phyloP scores from a whole-genome alignment of 1,140 invertebrate species.

The Zaprionus gabonicus region DNA sequence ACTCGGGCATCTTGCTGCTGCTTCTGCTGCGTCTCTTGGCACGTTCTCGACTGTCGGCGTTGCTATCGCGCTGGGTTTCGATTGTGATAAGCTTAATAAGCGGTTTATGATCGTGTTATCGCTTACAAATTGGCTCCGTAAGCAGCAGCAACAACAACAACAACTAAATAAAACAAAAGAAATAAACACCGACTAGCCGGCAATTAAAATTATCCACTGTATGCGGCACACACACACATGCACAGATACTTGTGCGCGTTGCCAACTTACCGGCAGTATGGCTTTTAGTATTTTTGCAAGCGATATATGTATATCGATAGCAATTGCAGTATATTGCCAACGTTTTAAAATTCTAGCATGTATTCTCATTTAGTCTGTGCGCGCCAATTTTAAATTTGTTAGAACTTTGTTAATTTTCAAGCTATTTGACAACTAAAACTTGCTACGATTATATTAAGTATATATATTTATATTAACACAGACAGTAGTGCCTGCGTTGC shows the following conservation, averaged over 20 bases:
- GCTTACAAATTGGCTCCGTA: constrained; percentile 12
- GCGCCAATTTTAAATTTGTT: background rate
- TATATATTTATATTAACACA: background rate
- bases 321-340: background rate
- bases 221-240: background rate
- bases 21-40: background rate
- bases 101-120: constrained; percentile 16
- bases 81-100: constrained; percentile 24
- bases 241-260: background rate
- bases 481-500: too few species aligned
- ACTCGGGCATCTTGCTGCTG: constrained; percentile 76
- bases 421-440: background rate
- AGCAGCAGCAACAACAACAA: constrained; percentile 5
- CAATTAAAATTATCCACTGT: constrained; percentile 9
- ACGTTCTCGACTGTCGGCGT: background rate
- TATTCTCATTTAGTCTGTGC: background rate
- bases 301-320: constrained; percentile 3
- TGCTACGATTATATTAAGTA: background rate
- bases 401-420: background rate
- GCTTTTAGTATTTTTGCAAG: constrained; percentile 14
- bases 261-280: background rate
- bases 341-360: background rate
- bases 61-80: background rate
- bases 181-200: constrained; percentile 5
- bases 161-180: constrained; percentile 23